phyloP scores from a whole-genome alignment of 2,113 vertebrate genomes.

The Mirza zaza region DNA sequence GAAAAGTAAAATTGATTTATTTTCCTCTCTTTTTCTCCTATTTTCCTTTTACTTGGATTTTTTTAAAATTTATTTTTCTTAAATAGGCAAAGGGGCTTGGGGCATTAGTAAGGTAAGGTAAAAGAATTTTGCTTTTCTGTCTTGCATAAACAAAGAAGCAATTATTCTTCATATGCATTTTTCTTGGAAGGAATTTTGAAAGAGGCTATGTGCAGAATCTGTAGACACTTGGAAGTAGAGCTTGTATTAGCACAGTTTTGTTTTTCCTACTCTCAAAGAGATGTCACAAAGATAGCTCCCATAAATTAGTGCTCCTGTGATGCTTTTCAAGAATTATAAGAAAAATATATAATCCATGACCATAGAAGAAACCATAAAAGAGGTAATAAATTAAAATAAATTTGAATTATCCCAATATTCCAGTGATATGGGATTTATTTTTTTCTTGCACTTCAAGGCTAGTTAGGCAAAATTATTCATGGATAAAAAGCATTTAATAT shows the following conservation, averaged over 20 bases:
- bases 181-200: background rate
- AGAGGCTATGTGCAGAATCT: background rate
- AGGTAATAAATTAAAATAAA: conserved; percentile 2
- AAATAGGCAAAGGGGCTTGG: background rate
- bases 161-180: background rate
- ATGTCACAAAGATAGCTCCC: background rate
- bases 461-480: background rate
- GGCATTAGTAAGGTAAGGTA: background rate
- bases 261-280: background rate
- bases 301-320: background rate
- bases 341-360: background rate
- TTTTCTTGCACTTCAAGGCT: background rate
- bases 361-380: background rate
- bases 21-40: background rate
- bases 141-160: background rate
- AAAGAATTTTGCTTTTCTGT: background rate
- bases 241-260: background rate
- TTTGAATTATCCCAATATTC: background rate
- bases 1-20: background rate
- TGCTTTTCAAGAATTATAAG: background rate
- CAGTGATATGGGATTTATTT: background rate
- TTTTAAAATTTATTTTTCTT: background rate
- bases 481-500: background rate
- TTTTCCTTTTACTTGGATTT: background rate
- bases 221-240: background rate